Base-by-base conservation (phyloP, 2,113 vertebrate genomes). In the Isichthys henryi region DNA sequence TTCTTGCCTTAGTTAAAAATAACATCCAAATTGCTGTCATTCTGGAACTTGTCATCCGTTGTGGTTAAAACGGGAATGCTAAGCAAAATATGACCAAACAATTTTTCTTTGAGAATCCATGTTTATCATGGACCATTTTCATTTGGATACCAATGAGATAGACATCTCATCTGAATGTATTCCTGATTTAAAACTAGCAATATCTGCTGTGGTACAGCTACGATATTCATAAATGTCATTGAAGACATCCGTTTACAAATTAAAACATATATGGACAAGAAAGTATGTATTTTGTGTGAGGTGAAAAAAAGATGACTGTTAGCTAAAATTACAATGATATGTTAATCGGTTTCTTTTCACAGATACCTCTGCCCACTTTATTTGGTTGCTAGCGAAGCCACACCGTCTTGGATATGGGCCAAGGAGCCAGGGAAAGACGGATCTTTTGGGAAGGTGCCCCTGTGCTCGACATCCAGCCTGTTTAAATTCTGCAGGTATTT, bases 401-500 rank as follows among this genome's bases (percentile, higher is more conserved):
- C 50, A 31, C 80, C 13, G 21, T 3, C 77, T 23, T 82, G 39
- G 92, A 92, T 91, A 94, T 91, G 90, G 87, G 91, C 45, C 84
- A 89, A 62, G 70, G 70, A 90, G 77, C 15, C 49, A 56, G 87
- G 74, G 89, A 70, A 80, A 45, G 49, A 46, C 46, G 27, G 77
- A 85, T 93, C 91, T 92, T 93, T 93, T 92, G 92, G 92, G 91
- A 92, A 90, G 89, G 90, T 93, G 93, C 87, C 93, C 93, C 95
- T 95, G 93, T 93, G 93, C 94, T 95, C 93, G 94, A 95, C 95
- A 92, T 89, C 21, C 19, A 95, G 96, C 93, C 95, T 95, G 96
- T 97, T 98, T 96, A 97, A 98, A 98, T 98, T 98, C 97, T 96
- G 96, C 95, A 95, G 94, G 92, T 96, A 97, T 97, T 97, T 99